These are phyloP conservation scores for Noctua janthina DNA, from an alignment of 2,888 invertebrate species.

Conservation along the genomic window DNA sequence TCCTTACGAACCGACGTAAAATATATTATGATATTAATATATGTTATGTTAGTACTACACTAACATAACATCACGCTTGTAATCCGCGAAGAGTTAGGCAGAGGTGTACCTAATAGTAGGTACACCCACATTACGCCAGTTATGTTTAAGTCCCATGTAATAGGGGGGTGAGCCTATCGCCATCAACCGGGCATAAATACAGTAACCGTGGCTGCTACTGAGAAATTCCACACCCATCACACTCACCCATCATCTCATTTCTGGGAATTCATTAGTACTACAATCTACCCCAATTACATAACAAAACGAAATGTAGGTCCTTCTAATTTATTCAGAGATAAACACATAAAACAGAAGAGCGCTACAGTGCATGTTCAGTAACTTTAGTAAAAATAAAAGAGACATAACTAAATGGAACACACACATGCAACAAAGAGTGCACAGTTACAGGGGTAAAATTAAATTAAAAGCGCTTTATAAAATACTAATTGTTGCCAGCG, in stretches of 20 bases:
- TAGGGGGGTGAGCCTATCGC: no score
- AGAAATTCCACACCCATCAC: no score
- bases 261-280: neutral
- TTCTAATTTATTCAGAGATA: constrained; percentile 22
- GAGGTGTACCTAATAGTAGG: no score
- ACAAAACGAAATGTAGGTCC: neutral
- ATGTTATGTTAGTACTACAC: no score
- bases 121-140: no score
- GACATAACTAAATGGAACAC: constrained; percentile 27
- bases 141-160: no score
- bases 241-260: no score
- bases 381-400: constrained; percentile 36
- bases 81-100: no score
- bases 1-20: neutral
- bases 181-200: no score
- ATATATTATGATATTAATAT: no score
- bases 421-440: constrained; percentile 44
- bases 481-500: constrained; percentile 31
- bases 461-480: constrained; percentile 52
- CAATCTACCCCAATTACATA: neutral
- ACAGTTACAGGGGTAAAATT: constrained; percentile 36
- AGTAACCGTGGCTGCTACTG: no score
- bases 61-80: no score
- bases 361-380: constrained; percentile 24
- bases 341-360: neutral